These are phyloP conservation scores for Todus mexicanus DNA, from an alignment of 2,797 vertebrate species.

Conservation along the genomic window DNA sequence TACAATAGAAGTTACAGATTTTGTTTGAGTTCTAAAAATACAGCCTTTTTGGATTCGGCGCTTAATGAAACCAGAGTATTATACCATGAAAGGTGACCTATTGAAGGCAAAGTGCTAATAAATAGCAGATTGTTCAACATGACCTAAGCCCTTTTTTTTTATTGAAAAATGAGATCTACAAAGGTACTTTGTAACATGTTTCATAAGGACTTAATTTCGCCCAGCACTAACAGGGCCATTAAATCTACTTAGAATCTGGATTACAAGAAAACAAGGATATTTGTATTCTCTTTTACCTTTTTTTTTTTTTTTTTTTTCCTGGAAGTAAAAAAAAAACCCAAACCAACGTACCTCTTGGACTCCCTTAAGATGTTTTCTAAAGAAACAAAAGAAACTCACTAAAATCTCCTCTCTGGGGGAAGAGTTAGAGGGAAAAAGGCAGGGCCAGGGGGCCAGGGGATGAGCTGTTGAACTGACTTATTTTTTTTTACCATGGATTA, in stretches of 20 bases:
- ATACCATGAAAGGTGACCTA: conserved; percentile 26
- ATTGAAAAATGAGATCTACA: conserved; percentile 54
- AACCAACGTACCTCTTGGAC: not conserved
- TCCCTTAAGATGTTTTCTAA: conserved; percentile 27
- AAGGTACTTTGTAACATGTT: conserved; percentile 59
- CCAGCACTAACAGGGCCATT: conserved; percentile 59
- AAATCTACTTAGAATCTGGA: conserved; percentile 60
- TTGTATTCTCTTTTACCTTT: conserved; percentile 32
- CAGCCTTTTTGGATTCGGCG: not conserved
- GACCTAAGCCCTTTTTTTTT: conserved; percentile 46
- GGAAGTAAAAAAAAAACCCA: too few species aligned
- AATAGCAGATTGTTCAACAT: conserved; percentile 53
- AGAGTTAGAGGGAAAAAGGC: not conserved
- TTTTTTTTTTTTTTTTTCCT: too few species aligned
- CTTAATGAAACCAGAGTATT: conserved; percentile 56
- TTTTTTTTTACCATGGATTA: not conserved
- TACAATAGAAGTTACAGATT: conserved; percentile 21
- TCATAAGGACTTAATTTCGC: conserved; percentile 70
- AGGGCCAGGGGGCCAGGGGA: not conserved
- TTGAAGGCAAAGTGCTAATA: conserved; percentile 58
- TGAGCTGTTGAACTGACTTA: not conserved
- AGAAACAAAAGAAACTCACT: conserved; percentile 21
- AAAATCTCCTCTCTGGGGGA: not conserved
- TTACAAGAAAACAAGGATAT: conserved; percentile 59
- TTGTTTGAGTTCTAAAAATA: conserved; percentile 30